A percentile compares a stretch with the other conserved stretches of the same genome.
phyloP scores from a whole-genome alignment of 2,888 invertebrate species.

The Pollenia amentaria region DNA sequence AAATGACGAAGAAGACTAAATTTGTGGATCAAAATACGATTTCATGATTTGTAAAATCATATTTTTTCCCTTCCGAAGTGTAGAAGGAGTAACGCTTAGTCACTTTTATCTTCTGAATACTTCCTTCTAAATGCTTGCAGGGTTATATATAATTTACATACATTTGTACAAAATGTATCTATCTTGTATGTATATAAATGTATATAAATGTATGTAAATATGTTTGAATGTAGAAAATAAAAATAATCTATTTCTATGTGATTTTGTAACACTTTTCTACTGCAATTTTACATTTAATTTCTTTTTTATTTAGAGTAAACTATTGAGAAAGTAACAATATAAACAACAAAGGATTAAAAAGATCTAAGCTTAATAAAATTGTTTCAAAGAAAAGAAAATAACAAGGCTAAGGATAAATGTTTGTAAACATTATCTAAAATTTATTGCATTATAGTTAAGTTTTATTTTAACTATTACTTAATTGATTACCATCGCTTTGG shows the following conservation, averaged over 20 bases:
- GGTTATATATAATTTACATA: no score
- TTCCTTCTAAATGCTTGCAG: no score
- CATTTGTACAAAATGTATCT: no score
- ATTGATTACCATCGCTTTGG: no score
- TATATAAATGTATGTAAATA: neutral
- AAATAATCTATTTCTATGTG: constrained; percentile 15
- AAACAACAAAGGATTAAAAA: constrained; percentile 25
- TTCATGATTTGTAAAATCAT: no score
- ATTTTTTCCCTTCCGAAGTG: no score
- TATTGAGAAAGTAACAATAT: constrained; percentile 38
- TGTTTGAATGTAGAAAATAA: constrained; percentile 9
- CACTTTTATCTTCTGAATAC: no score
- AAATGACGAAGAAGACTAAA: no score
- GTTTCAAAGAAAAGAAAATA: neutral
- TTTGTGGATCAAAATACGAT: no score
- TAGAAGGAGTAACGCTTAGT: no score
- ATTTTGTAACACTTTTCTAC: constrained; percentile 71
- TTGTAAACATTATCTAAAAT: constrained; percentile 52
- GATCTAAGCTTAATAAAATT: neutral
- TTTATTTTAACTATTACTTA: no score
- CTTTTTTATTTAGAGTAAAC: constrained; percentile 60
- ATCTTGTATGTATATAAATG: neutral
- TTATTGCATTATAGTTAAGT: constrained; percentile 47
- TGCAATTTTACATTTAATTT: constrained; percentile 74
- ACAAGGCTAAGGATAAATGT: neutral